phyloP scores from a whole-genome alignment of 1,140 invertebrate genomes.

The Cotesia chilonis region DNA sequence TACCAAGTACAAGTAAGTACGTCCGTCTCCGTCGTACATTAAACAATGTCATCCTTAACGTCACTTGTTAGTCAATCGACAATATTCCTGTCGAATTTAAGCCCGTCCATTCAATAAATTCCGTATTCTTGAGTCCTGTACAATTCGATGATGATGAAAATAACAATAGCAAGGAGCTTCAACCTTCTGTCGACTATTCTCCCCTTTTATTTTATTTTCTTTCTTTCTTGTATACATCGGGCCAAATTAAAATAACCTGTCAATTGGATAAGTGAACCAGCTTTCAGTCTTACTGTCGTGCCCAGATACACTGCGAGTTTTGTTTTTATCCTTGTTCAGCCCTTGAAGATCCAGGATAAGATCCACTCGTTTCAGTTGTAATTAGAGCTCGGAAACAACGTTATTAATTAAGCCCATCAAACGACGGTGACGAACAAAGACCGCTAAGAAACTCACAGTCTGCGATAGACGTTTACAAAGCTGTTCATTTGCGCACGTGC shows the following conservation, averaged over 20 bases:
- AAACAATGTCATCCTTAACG: conserved; percentile 31
- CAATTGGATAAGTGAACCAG: too few species aligned
- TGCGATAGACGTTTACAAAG: conserved; percentile 26
- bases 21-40: not conserved
- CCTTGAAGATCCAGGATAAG: too few species aligned
- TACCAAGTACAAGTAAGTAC: too few species aligned
- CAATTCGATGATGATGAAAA: too few species aligned
- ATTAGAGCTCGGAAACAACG: conserved; percentile 33
- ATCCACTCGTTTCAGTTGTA: not conserved
- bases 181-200: too few species aligned
- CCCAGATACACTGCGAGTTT: too few species aligned
- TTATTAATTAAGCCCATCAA: conserved; percentile 31
- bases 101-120: conserved; percentile 9
- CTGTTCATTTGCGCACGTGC: conserved; percentile 23
- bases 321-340: conserved; percentile 2
- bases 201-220: too few species aligned
- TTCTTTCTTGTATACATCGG: too few species aligned
- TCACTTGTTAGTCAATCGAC: conserved; percentile 40
- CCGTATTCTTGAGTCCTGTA: conserved; percentile 1
- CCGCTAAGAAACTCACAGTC: conserved; percentile 6
- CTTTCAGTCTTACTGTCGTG: too few species aligned
- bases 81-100: conserved; percentile 17
- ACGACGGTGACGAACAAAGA: conserved; percentile 17
- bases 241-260: too few species aligned
- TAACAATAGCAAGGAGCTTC: too few species aligned